A percentile compares a stretch with the other conserved stretches of the same genome.
These are phyloP conservation scores for Champsocephalus esox DNA, from an alignment of 2,797 vertebrate species.

Conservation along the genomic window DNA sequence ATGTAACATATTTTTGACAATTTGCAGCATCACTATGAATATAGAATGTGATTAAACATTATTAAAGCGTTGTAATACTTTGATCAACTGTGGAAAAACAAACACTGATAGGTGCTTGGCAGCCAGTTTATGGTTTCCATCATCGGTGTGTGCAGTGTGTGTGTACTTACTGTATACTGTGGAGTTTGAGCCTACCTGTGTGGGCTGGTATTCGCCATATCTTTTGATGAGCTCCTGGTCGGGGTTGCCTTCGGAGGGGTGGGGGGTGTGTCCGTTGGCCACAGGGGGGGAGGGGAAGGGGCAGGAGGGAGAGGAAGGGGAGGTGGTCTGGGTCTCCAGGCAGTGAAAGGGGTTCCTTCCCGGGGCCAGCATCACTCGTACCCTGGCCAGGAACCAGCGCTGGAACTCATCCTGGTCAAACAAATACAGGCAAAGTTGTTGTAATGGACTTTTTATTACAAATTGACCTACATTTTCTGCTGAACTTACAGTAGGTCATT, in stretches of 20 bases:
- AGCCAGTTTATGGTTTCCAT: not conserved
- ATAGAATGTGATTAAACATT: not conserved
- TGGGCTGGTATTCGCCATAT: conserved; percentile 84
- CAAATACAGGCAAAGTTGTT: not conserved
- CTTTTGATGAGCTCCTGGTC: conserved; percentile 84
- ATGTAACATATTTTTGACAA: conserved; percentile 3
- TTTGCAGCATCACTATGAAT: not conserved
- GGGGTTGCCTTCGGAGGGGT: conserved; percentile 81
- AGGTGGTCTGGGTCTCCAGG: conserved; percentile 85
- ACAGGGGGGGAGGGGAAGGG: conserved; percentile 81
- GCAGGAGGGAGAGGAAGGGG: conserved; percentile 73
- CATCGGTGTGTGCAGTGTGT: not conserved
- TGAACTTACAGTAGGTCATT: not conserved
- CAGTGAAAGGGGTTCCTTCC: conserved; percentile 87
- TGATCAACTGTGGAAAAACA: not conserved
- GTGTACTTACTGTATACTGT: not conserved
- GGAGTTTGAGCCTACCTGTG: conserved; percentile 65
- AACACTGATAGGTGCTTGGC: not conserved
- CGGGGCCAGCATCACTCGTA: conserved; percentile 90
- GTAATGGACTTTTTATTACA: not conserved
- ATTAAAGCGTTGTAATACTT: not conserved
- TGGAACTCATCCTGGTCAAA: conserved; percentile 93
- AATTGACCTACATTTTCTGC: not conserved
- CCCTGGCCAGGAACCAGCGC: conserved; percentile 95
- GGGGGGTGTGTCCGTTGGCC: conserved; percentile 82